Percentiles rank a stretch among this genome's conserved stretches.
Evolutionary conservation across 1,140 invertebrate genomes (phyloP).

Genomic region (Anadara kagoshimensis): DNA sequence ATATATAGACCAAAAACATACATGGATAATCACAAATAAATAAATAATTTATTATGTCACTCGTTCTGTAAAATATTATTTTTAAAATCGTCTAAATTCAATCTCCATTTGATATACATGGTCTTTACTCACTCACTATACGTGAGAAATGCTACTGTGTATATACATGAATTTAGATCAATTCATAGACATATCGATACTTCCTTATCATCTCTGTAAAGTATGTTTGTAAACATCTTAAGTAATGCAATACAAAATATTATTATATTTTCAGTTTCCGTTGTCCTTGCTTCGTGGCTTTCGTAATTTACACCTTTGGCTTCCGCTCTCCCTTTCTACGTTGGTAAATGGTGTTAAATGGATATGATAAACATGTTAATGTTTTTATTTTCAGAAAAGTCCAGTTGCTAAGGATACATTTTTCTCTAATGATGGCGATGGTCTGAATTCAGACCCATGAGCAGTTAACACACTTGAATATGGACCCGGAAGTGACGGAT

Average conservation of each 20-base stretch:
- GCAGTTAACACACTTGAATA: constrained; percentile 40
- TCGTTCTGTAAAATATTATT: no score
- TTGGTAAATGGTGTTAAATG: not conserved
- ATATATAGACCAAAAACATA: no score
- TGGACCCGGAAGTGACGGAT: constrained; percentile 35
- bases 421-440: constrained; percentile 31
- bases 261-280: no score
- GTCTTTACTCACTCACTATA: no score
- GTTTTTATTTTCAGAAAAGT: constrained; percentile 26
- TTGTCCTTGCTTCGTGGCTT: not conserved
- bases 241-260: not conserved
- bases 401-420: constrained; percentile 35
- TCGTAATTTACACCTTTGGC: not conserved
- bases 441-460: constrained; percentile 30
- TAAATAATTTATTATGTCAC: no score
- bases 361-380: not conserved
- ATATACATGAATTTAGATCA: no score
- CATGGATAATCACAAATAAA: no score
- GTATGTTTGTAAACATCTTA: constrained; percentile 4
- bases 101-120: no score
- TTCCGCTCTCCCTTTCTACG: not conserved
- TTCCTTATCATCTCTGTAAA: not conserved
- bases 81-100: no score
- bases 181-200: not conserved
- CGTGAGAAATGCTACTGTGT: no score